phyloP scores from a whole-genome alignment of 2,797 vertebrate species.

The Momotus momota region DNA sequence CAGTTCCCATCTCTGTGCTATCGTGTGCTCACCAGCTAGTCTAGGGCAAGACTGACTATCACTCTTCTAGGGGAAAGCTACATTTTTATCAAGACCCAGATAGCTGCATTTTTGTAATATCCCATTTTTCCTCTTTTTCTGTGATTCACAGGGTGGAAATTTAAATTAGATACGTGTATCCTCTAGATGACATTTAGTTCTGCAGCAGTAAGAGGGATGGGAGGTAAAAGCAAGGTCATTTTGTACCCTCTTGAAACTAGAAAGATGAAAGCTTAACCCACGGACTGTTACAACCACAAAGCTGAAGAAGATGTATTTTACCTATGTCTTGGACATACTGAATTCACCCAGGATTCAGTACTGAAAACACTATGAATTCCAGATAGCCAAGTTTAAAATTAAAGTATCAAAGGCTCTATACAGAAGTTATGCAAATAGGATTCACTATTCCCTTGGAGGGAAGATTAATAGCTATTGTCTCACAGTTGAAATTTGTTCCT shows the following conservation, averaged over 20 bases:
- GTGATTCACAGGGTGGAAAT: neutral
- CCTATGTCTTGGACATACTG: neutral
- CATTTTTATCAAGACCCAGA: neutral
- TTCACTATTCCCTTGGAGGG: neutral
- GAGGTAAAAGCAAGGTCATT: neutral
- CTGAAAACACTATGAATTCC: neutral
- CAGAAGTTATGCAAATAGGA: neutral
- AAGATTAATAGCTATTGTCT: neutral
- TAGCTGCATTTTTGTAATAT: neutral
- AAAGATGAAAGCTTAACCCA: neutral
- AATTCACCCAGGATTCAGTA: neutral
- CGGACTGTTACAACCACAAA: neutral
- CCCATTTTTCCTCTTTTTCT: neutral
- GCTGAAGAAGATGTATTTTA: neutral
- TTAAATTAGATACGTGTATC: neutral
- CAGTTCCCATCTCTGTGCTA: neutral
- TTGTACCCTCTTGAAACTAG: neutral
- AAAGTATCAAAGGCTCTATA: neutral
- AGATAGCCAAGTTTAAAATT: neutral
- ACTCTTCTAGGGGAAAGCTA: neutral
- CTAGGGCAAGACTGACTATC: neutral
- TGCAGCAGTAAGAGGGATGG: neutral
- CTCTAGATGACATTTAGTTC: neutral
- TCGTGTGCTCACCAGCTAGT: neutral
- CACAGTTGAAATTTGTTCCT: neutral